Evolutionary conservation across 2,113 vertebrate genomes (phyloP).

Genomic region (Physeter macrocephalus): DNA sequence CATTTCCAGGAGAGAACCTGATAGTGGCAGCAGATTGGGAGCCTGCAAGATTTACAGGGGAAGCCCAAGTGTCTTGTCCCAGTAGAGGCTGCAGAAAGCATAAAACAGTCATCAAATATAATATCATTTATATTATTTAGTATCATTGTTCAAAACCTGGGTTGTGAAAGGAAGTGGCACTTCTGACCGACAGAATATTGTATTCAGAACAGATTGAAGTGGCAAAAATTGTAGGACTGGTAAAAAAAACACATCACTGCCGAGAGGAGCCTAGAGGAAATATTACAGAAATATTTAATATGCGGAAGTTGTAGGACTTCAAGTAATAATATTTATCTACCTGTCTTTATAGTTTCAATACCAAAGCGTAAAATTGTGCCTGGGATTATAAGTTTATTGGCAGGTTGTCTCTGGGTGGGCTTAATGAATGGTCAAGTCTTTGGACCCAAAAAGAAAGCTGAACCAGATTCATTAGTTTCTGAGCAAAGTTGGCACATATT

Average conservation of each 20-base stretch:
- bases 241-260: background rate
- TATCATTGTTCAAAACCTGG: conserved; percentile 43
- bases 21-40: conserved; percentile 19
- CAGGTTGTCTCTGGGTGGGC: background rate
- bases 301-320: background rate
- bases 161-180: conserved; percentile 29
- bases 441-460: background rate
- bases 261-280: conserved; percentile 34
- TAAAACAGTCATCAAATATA: conserved; percentile 54
- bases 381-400: background rate
- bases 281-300: conserved; percentile 52
- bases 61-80: conserved; percentile 7
- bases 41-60: conserved; percentile 57
- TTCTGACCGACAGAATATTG: conserved; percentile 45
- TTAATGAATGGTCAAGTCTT: conserved; percentile 11
- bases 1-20: conserved; percentile 60
- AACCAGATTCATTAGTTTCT: conserved; percentile 24
- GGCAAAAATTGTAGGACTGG: conserved; percentile 8
- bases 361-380: background rate
- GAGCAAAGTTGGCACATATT: background rate
- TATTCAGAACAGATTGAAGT: conserved; percentile 49
- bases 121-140: conserved; percentile 42
- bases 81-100: conserved; percentile 29
- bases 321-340: conserved; percentile 35
- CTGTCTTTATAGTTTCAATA: background rate